These are phyloP conservation scores for Lathamus discolor DNA, from an alignment of 2,113 vertebrate species.

Conservation along the genomic window DNA sequence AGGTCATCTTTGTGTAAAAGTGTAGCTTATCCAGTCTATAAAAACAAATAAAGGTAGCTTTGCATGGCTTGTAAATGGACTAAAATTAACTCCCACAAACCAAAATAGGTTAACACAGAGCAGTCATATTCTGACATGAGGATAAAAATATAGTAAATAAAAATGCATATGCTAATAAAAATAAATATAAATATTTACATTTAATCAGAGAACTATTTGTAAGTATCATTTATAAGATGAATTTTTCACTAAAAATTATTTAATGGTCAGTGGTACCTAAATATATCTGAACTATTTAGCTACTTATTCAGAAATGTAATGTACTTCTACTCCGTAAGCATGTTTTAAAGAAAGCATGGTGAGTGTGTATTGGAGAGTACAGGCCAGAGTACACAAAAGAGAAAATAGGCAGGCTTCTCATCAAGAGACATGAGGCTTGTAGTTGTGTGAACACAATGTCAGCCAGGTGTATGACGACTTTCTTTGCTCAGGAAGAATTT, in stretches of 20 bases:
- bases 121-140: background rate
- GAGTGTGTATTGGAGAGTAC: background rate
- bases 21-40: background rate
- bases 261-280: background rate
- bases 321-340: background rate
- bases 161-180: background rate
- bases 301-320: background rate
- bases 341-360: background rate
- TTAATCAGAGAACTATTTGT: background rate
- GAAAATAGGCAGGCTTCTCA: background rate
- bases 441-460: background rate
- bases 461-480: background rate
- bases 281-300: background rate
- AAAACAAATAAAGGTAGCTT: background rate
- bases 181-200: background rate
- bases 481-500: background rate
- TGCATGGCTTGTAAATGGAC: background rate
- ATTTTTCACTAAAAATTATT: background rate
- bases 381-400: background rate
- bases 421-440: background rate
- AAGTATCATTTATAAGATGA: background rate
- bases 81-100: background rate
- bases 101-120: background rate
- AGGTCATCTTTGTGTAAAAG: background rate
- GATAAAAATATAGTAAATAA: background rate